Conservation (phyloP, 2,888 invertebrate species). For the Eupithecia vulgata region DNA sequence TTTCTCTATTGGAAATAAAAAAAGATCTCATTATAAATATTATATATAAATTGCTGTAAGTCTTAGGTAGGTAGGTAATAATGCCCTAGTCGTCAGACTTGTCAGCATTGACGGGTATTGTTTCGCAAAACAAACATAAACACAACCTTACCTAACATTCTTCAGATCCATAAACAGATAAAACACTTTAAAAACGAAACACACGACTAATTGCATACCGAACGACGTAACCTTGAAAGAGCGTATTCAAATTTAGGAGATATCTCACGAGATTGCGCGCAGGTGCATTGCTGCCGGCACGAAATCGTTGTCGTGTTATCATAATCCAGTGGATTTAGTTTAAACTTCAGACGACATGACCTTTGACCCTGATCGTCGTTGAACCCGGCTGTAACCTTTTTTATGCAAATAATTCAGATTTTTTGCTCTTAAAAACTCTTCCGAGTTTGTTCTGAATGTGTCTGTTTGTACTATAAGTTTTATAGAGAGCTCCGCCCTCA, state of each 20-base stretch:
- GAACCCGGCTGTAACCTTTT: constrained; percentile 19
- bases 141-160: constrained; percentile 19
- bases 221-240: constrained; percentile 33
- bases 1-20: background rate
- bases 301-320: constrained; percentile 19
- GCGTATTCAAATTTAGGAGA: constrained; percentile 37
- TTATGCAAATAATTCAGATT: background rate
- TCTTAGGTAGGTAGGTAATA: background rate
- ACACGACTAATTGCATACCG: constrained; percentile 34
- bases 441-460: background rate
- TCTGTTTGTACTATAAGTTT: background rate
- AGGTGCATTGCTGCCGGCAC: constrained; percentile 32
- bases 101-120: constrained; percentile 13
- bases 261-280: constrained; percentile 35
- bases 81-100: background rate
- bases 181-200: constrained; percentile 27
- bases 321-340: constrained; percentile 16
- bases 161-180: constrained; percentile 26
- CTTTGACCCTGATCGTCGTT: constrained; percentile 25
- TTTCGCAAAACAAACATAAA: constrained; percentile 22
- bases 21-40: background rate
- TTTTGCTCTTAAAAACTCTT: constrained; percentile 3
- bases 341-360: constrained; percentile 14
- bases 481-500: constrained; percentile 8
- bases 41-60: background rate